Conservation (phyloP, 2,888 invertebrate species). For the Platycheirus rosarum region DNA sequence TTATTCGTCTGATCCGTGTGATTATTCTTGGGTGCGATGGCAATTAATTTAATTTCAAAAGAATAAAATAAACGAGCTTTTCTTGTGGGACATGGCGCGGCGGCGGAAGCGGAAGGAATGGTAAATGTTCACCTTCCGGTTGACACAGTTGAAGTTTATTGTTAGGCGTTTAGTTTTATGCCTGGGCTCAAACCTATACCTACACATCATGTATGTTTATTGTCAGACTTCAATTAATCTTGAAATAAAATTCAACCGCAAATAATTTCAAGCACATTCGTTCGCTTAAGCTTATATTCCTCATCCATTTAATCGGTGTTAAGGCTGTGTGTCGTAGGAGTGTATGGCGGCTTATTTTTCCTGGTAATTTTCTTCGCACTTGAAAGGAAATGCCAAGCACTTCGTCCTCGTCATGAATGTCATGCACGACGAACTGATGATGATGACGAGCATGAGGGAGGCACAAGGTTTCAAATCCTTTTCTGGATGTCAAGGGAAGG, state of each 20-base stretch:
- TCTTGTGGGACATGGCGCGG: too few relatives aligned
- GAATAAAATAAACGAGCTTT: constrained; percentile 43
- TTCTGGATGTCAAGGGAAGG: constrained; percentile 50
- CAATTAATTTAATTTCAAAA: constrained; percentile 71
- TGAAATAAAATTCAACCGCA: constrained; percentile 64
- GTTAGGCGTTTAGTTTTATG: constrained; percentile 54
- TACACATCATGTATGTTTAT: constrained; percentile 15
- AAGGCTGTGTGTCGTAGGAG: constrained; percentile 23
- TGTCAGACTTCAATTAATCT: constrained; percentile 76
- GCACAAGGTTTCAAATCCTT: constrained; percentile 23
- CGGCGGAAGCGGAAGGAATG: constrained; percentile 14
- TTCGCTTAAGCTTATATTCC: constrained; percentile 28
- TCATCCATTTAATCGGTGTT: constrained; percentile 45
- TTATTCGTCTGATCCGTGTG: constrained; percentile 72
- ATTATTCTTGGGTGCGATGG: constrained; percentile 66
- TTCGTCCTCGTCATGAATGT: constrained; percentile 53
- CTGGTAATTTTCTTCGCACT: constrained; percentile 49
- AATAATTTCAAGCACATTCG: constrained; percentile 73
- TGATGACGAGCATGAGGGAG: constrained; percentile 19
- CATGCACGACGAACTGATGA: constrained; percentile 55
- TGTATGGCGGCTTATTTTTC: constrained; percentile 46
- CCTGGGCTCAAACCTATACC: constrained; percentile 9
- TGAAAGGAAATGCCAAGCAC: constrained; percentile 48
- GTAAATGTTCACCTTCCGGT: constrained; percentile 70
- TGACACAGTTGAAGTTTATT: constrained; percentile 72